Conservation (phyloP, 2,113 vertebrate species). For the Oenanthe oenanthe region DNA sequence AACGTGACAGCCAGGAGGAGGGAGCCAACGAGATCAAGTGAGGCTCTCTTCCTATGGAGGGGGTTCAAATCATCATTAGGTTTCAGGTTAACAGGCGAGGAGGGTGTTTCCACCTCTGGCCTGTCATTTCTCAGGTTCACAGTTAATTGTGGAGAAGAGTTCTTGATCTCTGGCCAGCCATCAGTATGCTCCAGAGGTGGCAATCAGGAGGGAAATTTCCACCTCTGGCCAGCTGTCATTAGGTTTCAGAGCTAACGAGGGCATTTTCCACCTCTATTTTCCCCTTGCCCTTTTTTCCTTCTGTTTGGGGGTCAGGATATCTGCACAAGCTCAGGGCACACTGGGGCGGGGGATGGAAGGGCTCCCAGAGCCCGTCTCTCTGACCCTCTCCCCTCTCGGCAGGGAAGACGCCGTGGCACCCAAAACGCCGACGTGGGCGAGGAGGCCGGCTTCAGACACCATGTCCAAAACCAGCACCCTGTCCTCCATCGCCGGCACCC, state of each 20-base stretch:
- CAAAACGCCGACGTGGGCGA: neutral
- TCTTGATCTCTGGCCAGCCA: neutral
- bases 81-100: rapidly evolving
- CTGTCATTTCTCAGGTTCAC: neutral
- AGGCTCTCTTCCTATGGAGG: neutral
- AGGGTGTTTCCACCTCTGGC: neutral
- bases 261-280: neutral
- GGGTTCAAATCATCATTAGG: rapidly evolving
- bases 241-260: neutral
- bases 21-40: constrained; percentile 61
- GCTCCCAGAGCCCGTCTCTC: rapidly evolving
- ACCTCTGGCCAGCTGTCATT: neutral
- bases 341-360: rapidly evolving
- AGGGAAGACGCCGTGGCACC: constrained; percentile 47
- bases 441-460: neutral
- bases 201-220: neutral
- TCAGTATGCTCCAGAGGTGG: neutral
- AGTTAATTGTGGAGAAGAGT: neutral
- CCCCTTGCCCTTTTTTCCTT: neutral
- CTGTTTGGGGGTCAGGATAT: neutral
- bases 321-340: rapidly evolving
- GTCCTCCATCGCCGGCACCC: constrained; percentile 9
- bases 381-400: neutral
- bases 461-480: constrained; percentile 60
- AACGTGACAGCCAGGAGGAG: constrained; percentile 47